Evolutionary conservation across 2,797 vertebrate genomes (phyloP), one percentile per base, ranked within the genome.

Genomic region (Leuciscus waleckii): DNA sequence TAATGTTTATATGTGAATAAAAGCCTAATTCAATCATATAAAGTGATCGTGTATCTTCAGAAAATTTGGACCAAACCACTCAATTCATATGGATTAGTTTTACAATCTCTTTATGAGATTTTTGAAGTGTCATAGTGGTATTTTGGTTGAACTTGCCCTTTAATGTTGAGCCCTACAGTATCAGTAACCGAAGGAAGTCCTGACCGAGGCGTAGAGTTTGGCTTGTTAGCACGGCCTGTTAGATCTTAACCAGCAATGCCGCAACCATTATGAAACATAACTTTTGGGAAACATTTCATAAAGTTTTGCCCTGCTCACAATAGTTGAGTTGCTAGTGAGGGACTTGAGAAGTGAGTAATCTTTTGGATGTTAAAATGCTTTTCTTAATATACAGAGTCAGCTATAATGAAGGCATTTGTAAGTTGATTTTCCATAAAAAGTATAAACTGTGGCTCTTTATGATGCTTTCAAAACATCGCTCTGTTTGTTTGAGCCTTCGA

Each of bases 341-440:
- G 26, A 49, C 26, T 32, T 76, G 29, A 23, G 46, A 54, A 56
- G 10, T 37, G 7, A 23, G 49, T 54, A 35, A 75, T 75, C 49
- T 75, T 74, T 51, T 35, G 49, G 73, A 56, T 54, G 49, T 37
- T 54, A 7, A 56, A 56, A 76, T 8, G 23, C 32, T n/a, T 54
- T 74, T 76, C 29, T 37, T 56, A 56, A 76, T 56, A 37, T 37
- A 29, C 7, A 14, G 46, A 51, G 32, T 76, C 51, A 37, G 23
- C 19, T 37, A n/a, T n/a, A 76, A 37, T 37, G 37, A 75, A 75
- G 49, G 19, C 1, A 56, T 75, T 23, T 37, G 19, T 35, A 35
- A 23, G 19, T 54, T 75, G 19, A 75, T 75, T 75, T 5, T 51
- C 49, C 73, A 54, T 29, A 23, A 35, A 63, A 75, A 75, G 73